Percentiles rank a stretch among this genome's conserved stretches.
Evolutionary conservation across 2,888 invertebrate species (phyloP).

Genomic region (Agrotis ipsilon): DNA sequence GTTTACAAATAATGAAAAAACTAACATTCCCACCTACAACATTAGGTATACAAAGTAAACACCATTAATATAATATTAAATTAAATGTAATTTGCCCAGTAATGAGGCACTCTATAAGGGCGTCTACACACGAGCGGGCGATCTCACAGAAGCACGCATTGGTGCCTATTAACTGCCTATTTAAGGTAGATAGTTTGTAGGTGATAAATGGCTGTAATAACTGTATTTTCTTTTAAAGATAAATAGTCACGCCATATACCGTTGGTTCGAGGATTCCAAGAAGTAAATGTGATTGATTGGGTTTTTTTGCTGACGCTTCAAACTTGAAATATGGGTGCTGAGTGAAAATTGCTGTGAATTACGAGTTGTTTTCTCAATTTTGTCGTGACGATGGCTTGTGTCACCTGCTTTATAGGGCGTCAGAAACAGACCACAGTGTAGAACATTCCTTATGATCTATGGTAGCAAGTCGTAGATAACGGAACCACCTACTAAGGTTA

Average conservation of each 20-base stretch:
- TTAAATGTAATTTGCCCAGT: constrained; percentile 40
- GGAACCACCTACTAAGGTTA: not conserved
- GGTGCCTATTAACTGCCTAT: constrained; percentile 54
- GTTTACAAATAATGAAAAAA: not conserved
- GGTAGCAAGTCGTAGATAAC: not conserved
- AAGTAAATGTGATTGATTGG: constrained; percentile 42
- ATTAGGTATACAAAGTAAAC: constrained; percentile 15
- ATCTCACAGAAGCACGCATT: constrained; percentile 30
- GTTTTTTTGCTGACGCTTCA: constrained; percentile 26
- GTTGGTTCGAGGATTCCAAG: constrained; percentile 32
- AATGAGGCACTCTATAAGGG: constrained; percentile 50
- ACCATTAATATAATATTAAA: constrained; percentile 30
- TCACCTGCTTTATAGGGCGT: not conserved
- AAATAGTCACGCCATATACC: constrained; percentile 45
- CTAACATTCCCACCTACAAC: not conserved
- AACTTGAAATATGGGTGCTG: constrained; percentile 26
- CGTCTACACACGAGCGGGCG: constrained; percentile 20
- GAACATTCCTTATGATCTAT: not conserved
- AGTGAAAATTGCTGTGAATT: constrained; percentile 46
- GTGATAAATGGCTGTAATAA: constrained; percentile 62
- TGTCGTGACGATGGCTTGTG: not conserved
- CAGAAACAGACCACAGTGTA: not conserved
- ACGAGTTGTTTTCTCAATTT: constrained; percentile 9
- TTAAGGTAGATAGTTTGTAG: constrained; percentile 59
- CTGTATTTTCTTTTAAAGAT: constrained; percentile 61